These are phyloP conservation scores for Daboia siamensis DNA, from an alignment of 2,113 vertebrate species.

Conservation along the genomic window DNA sequence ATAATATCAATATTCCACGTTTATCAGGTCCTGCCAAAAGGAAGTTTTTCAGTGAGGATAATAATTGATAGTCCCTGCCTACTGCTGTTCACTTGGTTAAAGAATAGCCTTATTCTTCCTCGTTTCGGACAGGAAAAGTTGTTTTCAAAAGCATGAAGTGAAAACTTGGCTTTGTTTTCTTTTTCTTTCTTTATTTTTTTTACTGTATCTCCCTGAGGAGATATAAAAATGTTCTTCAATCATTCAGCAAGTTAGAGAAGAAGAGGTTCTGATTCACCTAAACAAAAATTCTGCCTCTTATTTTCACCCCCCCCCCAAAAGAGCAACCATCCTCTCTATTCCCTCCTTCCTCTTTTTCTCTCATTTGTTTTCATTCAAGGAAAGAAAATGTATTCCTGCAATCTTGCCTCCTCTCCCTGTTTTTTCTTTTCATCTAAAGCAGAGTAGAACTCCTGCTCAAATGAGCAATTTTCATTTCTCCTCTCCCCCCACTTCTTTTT, in stretches of 20 bases:
- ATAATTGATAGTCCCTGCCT: background rate
- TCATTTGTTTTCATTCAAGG: background rate
- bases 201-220: background rate
- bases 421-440: background rate
- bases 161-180: background rate
- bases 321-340: background rate
- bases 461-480: background rate
- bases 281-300: background rate
- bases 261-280: background rate
- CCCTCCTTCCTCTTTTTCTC: background rate
- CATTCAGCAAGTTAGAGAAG: background rate
- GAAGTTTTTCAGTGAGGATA: background rate
- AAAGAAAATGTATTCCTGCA: background rate
- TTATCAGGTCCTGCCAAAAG: background rate
- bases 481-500: background rate
- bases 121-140: background rate
- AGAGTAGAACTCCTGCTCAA: background rate
- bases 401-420: background rate
- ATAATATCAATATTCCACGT: background rate
- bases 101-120: background rate
- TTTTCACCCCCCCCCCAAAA: background rate
- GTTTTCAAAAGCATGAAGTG: background rate
- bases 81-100: background rate
- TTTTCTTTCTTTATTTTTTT: background rate
- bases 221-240: background rate